Percentiles rank a stretch among this genome's conserved stretches.
Conservation (phyloP, 1,140 invertebrate species). For the Drosophila lini region DNA sequence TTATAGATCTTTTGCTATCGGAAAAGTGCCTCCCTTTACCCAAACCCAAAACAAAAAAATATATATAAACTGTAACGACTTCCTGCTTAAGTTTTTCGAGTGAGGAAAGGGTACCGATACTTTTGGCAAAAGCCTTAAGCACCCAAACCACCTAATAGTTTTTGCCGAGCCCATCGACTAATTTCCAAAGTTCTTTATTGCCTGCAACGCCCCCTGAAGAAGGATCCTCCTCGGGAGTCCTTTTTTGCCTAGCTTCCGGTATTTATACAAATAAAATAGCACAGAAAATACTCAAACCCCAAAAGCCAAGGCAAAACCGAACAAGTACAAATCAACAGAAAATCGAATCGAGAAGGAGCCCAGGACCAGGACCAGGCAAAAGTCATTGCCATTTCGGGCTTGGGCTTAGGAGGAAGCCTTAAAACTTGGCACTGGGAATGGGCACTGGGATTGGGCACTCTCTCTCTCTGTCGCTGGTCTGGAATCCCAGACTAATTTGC, state of each 20-base stretch:
- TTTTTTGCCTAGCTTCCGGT: conserved; percentile 74
- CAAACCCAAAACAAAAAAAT: neutral
- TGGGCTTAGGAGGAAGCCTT: conserved; percentile 42
- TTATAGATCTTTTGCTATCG: neutral
- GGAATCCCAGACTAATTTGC: conserved; percentile 77
- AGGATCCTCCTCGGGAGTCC: neutral
- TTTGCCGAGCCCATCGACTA: conserved; percentile 56
- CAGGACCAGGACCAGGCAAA: conserved; percentile 27
- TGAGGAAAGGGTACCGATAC: neutral
- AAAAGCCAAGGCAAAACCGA: conserved; percentile 9
- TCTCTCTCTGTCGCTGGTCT: neutral
- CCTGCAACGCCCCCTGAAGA: conserved; percentile 68
- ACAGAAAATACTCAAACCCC: conserved; percentile 42
- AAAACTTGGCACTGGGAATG: conserved; percentile 18
- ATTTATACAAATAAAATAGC: conserved; percentile 82
- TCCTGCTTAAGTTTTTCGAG: conserved; percentile 70
- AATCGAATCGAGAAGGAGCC: conserved; percentile 58
- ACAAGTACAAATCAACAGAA: conserved; percentile 78
- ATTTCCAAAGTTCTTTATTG: conserved; percentile 83
- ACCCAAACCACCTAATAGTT: conserved; percentile 27
- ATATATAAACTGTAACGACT: conserved; percentile 59
- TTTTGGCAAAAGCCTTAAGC: conserved; percentile 43
- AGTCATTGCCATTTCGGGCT: conserved; percentile 65
- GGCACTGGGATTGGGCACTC: neutral
- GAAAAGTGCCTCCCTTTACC: too few relatives aligned